These are phyloP conservation scores for Hyppa rectilinea DNA, from an alignment of 2,888 invertebrate genomes.

Conservation along the genomic window DNA sequence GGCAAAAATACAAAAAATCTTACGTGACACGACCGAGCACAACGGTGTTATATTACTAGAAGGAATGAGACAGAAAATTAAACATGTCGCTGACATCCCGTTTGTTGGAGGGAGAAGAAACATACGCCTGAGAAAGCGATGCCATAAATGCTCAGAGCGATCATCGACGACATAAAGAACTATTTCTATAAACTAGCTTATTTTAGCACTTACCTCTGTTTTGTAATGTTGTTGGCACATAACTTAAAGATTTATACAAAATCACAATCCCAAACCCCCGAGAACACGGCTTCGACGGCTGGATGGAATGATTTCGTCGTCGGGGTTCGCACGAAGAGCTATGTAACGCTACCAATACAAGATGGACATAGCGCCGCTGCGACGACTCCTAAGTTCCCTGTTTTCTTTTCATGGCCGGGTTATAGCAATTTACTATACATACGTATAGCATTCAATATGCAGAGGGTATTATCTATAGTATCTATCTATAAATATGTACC, in stretches of 20 bases:
- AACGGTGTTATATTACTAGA: conserved; percentile 91
- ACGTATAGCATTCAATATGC: conserved; percentile 65
- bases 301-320: conserved; percentile 91
- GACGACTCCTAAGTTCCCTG: conserved; percentile 68
- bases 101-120: conserved; percentile 85
- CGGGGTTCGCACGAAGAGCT: conserved; percentile 88
- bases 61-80: conserved; percentile 86
- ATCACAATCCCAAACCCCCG: conserved; percentile 90
- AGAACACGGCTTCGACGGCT: conserved; percentile 91
- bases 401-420: conserved; percentile 79
- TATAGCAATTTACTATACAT: conserved; percentile 83
- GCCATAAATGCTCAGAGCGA: conserved; percentile 89
- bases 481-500: conserved; percentile 69
- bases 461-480: conserved; percentile 70
- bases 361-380: conserved; percentile 71
- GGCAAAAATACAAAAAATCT: conserved; percentile 89
- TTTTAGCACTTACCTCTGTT: conserved; percentile 84
- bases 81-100: conserved; percentile 83
- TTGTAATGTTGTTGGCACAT: conserved; percentile 89
- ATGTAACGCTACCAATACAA: conserved; percentile 78
- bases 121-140: conserved; percentile 89
- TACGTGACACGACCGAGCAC: conserved; percentile 91
- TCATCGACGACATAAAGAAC: conserved; percentile 79
- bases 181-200: conserved; percentile 73
- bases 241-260: conserved; percentile 86